Conservation (phyloP, 2,888 invertebrate species). For the Macaria liturata region DNA sequence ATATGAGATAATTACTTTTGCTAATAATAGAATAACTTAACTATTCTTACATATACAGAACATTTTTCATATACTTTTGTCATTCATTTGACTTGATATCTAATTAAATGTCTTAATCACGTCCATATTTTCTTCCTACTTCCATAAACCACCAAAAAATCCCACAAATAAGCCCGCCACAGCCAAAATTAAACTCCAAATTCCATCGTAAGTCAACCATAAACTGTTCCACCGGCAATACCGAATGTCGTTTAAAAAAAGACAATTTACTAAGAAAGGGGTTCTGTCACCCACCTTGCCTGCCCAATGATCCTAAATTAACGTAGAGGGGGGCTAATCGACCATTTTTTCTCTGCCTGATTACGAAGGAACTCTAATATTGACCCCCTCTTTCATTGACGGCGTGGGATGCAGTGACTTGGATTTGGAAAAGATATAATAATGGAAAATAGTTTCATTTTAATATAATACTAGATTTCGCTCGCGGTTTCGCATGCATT, state of each 20-base stretch:
- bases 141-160: too few relatives aligned
- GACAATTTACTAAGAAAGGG: slow-evolving; percentile 53
- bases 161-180: neutral
- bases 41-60: too few relatives aligned
- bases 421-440: neutral
- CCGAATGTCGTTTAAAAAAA: slow-evolving; percentile 59
- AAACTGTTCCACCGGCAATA: slow-evolving; percentile 63
- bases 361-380: slow-evolving; percentile 81
- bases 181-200: slow-evolving; percentile 31
- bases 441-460: too few relatives aligned
- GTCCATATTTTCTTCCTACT: too few relatives aligned
- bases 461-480: too few relatives aligned
- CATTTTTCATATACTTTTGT: too few relatives aligned
- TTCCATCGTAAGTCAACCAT: slow-evolving; percentile 34
- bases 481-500: too few relatives aligned
- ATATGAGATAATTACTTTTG: too few relatives aligned
- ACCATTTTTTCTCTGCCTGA: slow-evolving; percentile 81
- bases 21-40: too few relatives aligned
- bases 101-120: too few relatives aligned
- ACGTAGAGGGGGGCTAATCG: slow-evolving; percentile 78
- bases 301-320: slow-evolving; percentile 79
- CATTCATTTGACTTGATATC: too few relatives aligned
- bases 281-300: slow-evolving; percentile 41
- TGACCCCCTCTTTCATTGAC: slow-evolving; percentile 65
- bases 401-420: slow-evolving; percentile 9